These are phyloP conservation scores for Pogonophryne albipinna DNA, from an alignment of 2,797 vertebrate species.

Conservation along the genomic window DNA sequence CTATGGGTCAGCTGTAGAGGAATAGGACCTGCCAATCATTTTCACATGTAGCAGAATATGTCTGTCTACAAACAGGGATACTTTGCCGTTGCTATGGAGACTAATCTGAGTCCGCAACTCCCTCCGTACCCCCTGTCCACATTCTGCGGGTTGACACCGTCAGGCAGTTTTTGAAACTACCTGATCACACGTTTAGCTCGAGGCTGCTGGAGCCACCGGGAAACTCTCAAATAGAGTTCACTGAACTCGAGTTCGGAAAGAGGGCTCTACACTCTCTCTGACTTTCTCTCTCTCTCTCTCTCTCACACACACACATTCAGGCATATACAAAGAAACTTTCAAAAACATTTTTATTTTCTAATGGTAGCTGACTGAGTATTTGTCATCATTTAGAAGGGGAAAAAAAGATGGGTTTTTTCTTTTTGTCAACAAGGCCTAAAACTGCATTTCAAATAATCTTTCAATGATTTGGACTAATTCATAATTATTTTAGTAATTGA, in stretches of 20 bases:
- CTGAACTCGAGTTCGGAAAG: conserved; percentile 83
- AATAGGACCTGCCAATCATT: conserved; percentile 98
- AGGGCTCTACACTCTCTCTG: conserved; percentile 56
- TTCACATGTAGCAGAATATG: conserved; percentile 98
- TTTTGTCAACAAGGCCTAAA: conserved; percentile 11
- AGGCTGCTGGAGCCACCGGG: conserved; percentile 86
- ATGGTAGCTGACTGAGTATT: conserved; percentile 7
- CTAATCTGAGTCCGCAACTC: conserved; percentile 87
- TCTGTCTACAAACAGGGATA: conserved; percentile 96
- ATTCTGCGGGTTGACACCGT: conserved; percentile 93
- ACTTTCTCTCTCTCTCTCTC: conserved; percentile 17
- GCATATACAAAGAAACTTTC: conserved; percentile 11
- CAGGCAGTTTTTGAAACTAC: conserved; percentile 92
- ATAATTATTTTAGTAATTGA: conserved; percentile 19
- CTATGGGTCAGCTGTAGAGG: conserved; percentile 96
- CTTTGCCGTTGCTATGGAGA: conserved; percentile 96
- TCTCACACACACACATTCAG: not conserved
- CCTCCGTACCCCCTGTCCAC: conserved; percentile 77
- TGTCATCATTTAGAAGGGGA: not conserved
- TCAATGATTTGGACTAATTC: not conserved
- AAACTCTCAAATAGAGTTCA: conserved; percentile 90
- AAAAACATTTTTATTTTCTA: conserved; percentile 15
- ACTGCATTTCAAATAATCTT: not conserved
- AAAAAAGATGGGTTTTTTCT: conserved; percentile 6
- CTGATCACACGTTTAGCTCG: conserved; percentile 95